Conservation (phyloP, 2,113 vertebrate genomes). For the Dermatemys mawii region DNA sequence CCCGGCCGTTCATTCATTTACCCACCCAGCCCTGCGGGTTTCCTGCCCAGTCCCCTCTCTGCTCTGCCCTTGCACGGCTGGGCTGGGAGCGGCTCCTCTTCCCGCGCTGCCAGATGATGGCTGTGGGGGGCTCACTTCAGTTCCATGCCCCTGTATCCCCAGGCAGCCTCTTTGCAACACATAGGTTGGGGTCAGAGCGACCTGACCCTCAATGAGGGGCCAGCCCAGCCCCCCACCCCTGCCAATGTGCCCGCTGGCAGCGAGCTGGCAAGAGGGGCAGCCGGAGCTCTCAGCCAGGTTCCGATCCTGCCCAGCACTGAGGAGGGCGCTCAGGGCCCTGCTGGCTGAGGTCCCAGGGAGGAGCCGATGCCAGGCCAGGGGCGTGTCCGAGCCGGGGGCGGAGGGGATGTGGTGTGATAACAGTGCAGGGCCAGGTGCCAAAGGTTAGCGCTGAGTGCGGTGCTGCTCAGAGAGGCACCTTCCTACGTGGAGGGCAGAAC, state of each 20-base stretch:
- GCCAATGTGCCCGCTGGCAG: not conserved
- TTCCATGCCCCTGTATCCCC: not conserved
- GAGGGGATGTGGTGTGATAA: conserved; percentile 4
- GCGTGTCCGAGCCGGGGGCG: conserved; percentile 17
- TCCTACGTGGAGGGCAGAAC: not conserved
- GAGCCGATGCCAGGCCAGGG: not conserved
- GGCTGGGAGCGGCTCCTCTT: too few species aligned
- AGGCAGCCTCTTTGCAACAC: not conserved
- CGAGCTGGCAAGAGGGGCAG: too few species aligned
- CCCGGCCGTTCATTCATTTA: too few species aligned
- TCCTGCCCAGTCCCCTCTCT: not conserved
- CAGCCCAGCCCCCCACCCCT: not conserved
- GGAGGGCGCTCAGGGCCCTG: not conserved
- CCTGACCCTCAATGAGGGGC: not conserved
- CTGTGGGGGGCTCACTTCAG: too few species aligned
- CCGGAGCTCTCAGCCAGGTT: not conserved
- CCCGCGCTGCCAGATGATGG: too few species aligned
- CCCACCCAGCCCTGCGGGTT: too few species aligned
- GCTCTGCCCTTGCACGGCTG: not conserved
- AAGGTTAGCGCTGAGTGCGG: not conserved
- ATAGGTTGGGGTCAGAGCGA: not conserved
- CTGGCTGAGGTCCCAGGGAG: not conserved
- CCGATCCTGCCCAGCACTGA: not conserved
- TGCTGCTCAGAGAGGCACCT: not conserved
- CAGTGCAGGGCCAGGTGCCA: not conserved